These are phyloP conservation scores for Otolemur garnettii DNA, from an alignment of 2,113 vertebrate species.

Conservation along the genomic window DNA sequence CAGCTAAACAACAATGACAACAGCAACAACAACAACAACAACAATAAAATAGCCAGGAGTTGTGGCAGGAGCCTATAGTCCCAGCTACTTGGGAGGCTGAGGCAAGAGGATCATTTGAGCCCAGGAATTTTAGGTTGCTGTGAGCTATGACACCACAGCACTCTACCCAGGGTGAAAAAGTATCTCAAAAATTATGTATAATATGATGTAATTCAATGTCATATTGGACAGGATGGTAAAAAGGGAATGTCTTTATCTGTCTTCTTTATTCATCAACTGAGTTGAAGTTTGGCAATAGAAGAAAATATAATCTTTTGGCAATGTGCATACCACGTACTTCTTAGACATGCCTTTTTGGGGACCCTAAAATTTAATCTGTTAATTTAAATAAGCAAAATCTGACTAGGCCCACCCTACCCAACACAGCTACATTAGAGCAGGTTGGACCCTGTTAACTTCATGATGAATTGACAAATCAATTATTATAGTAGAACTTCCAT, in stretches of 20 bases:
- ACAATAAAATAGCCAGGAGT: too few species aligned
- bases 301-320: not conserved
- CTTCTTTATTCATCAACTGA: not conserved
- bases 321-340: not conserved
- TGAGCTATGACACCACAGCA: too few species aligned
- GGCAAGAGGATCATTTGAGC: too few species aligned
- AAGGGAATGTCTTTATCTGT: not conserved
- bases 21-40: too few species aligned
- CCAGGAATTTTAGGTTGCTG: too few species aligned
- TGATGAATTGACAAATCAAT: not conserved
- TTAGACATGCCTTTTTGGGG: not conserved
- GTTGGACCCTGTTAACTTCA: not conserved
- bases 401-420: not conserved
- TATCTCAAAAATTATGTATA: not conserved
- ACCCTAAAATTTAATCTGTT: not conserved
- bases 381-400: constrained; percentile 13
- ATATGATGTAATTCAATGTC: not conserved
- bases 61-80: too few species aligned
- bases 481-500: too few species aligned
- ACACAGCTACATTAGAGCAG: not conserved
- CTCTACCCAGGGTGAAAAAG: too few species aligned
- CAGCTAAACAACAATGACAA: too few species aligned
- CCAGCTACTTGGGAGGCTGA: too few species aligned
- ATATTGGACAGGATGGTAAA: not conserved
- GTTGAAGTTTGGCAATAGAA: constrained; percentile 6